A percentile compares a stretch with the other conserved stretches of the same genome.
phyloP scores from a whole-genome alignment of 1,140 invertebrate genomes.

The Drosophila albomicans region DNA sequence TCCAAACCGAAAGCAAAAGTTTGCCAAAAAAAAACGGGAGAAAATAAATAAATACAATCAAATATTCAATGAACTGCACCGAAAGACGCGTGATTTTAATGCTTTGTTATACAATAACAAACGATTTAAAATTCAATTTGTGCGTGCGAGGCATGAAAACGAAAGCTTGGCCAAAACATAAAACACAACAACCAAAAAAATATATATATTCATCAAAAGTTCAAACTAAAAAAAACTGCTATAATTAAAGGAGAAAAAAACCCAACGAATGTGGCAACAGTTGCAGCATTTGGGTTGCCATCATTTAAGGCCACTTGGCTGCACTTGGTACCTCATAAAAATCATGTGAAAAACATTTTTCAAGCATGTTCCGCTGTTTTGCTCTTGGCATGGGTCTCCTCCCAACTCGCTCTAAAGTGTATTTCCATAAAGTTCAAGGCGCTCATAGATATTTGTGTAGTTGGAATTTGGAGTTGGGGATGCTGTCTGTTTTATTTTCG shows the following conservation, averaged over 20 bases:
- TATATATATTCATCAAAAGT: conserved; percentile 15
- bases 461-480: background rate
- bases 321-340: conserved; percentile 66
- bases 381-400: conserved; percentile 57
- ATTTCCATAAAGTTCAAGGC: conserved; percentile 73
- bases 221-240: conserved; percentile 11
- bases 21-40: conserved; percentile 23
- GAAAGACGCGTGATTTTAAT: conserved; percentile 22
- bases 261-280: conserved; percentile 43
- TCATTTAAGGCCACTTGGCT: conserved; percentile 61
- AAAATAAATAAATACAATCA: conserved; percentile 15
- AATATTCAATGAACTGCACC: conserved; percentile 25
- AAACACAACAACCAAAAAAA: conserved; percentile 38
- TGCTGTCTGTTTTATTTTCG: conserved; percentile 71
- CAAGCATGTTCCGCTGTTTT: conserved; percentile 33
- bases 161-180: conserved; percentile 66
- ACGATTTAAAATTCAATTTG: conserved; percentile 62
- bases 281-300: conserved; percentile 46
- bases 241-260: conserved; percentile 8
- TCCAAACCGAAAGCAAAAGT: conserved; percentile 18
- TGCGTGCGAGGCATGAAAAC: conserved; percentile 50
- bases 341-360: conserved; percentile 62
- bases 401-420: conserved; percentile 8
- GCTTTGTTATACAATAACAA: conserved; percentile 38
- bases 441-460: conserved; percentile 47